Conservation (phyloP, 2,888 invertebrate genomes). For the Watsonalla binaria region DNA sequence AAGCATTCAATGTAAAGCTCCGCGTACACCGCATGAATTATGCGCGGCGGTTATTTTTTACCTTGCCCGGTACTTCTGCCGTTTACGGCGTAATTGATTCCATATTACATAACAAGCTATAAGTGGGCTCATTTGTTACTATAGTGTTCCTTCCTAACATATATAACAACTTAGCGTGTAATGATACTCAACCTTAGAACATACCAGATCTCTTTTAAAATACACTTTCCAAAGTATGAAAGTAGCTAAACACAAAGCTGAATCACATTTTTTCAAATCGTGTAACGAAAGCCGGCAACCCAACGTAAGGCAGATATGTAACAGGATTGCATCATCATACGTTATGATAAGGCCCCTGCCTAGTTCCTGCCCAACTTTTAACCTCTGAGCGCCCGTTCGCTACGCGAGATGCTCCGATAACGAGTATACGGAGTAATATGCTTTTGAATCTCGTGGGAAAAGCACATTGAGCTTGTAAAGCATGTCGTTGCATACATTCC, state of each 20-base stretch:
- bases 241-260: no score
- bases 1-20: slow-evolving; percentile 72
- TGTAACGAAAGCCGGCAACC: neutral
- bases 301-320: neutral
- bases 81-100: slow-evolving; percentile 55
- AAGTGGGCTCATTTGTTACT: slow-evolving; percentile 41
- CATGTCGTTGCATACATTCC: no score
- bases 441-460: slow-evolving; percentile 32
- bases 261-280: no score
- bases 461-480: neutral
- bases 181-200: neutral
- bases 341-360: slow-evolving; percentile 26
- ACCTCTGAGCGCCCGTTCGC: slow-evolving; percentile 36
- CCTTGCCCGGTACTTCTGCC: slow-evolving; percentile 35
- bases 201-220: no score
- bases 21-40: slow-evolving; percentile 61
- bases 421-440: slow-evolving; percentile 34
- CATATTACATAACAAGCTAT: slow-evolving; percentile 50
- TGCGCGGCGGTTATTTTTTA: slow-evolving; percentile 39
- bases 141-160: slow-evolving; percentile 7
- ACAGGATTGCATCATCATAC: slow-evolving; percentile 1
- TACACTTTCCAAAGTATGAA: no score
- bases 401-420: slow-evolving; percentile 26
- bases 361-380: slow-evolving; percentile 17
- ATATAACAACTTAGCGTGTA: neutral